Evolutionary conservation across 2,888 invertebrate species (phyloP).

Genomic region (Temnothorax unifasciatus): DNA sequence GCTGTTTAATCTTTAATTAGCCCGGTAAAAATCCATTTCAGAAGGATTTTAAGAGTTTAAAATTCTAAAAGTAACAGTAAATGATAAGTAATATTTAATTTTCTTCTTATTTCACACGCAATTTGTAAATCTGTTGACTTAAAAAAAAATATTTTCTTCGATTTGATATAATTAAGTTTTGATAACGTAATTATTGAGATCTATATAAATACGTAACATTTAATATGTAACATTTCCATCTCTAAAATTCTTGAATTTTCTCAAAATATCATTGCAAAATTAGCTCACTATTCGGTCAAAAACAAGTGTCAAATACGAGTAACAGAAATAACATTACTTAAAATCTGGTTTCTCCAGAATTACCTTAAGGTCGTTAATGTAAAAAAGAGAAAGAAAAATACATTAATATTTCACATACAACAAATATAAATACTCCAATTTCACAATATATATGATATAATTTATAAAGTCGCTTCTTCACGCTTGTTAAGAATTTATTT

Average conservation of each 20-base stretch:
- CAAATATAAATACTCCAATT: background rate
- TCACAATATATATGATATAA: background rate
- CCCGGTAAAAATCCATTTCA: background rate
- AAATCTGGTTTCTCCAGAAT: background rate
- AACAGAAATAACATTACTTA: background rate
- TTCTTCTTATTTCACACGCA: background rate
- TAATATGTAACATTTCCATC: background rate
- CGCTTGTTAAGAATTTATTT: background rate
- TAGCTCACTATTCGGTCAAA: background rate
- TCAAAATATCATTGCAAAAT: background rate
- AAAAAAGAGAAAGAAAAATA: background rate
- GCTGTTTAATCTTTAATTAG: conserved; percentile 1
- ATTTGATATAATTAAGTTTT: background rate
- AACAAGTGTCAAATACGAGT: background rate
- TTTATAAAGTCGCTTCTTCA: background rate
- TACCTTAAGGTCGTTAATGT: background rate
- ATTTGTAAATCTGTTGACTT: background rate
- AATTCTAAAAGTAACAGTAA: background rate
- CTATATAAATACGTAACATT: background rate
- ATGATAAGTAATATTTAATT: background rate
- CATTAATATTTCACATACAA: background rate
- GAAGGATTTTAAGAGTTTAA: background rate
- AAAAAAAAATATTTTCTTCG: background rate
- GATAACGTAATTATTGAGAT: background rate
- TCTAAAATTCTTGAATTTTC: background rate